Base-by-base conservation (phyloP, 2,888 invertebrate genomes). In the Tipula unca region DNA sequence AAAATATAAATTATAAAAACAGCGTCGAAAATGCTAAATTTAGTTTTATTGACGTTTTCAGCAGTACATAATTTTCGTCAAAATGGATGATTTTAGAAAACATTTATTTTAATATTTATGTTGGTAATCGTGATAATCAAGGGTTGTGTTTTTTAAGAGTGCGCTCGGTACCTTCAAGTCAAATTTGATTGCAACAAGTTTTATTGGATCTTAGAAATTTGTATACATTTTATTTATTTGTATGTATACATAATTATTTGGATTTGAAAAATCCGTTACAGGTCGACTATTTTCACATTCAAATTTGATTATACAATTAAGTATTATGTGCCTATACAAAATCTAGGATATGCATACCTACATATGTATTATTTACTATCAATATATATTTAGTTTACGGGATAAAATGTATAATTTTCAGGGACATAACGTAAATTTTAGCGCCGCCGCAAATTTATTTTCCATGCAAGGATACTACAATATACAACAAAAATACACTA, bases 1-100 rank as follows among this genome's bases (percentile, higher is more conserved):
- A 69, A 69, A 69, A 69, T 69, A 69, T 69, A 69, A 69, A 69
- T 69, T 69, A 69, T 69, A 69, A 69, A 69, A 69, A 69, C 69
- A 69, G 69, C 69, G 69, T 69, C 69, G 69, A 69, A 48, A 48
- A 69, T 69, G 69, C 69, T 69, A 69, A 69, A 25, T 25, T 69
- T 69, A 20, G 25, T 69, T 48, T 69, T 69, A 69, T 69, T 69
- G 69, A 69, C 69, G 69, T 69, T 69, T 69, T 69, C 69, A 69
- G 69, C 69, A 20, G 25, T 25, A 25, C 69, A 69, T 48, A 69
- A 69, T 69, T 69, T 69, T 69, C 69, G 69, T 69, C 69, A 69
- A 69, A 69, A 69, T 69, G 69, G 69, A 25, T 10, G 69, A 20
- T 5, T 3, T 48, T 17, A 20, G 25, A 17, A 13, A 25, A 25